These are phyloP conservation scores for Meteorus cinctellus DNA, from an alignment of 2,888 invertebrate genomes.

Conservation along the genomic window DNA sequence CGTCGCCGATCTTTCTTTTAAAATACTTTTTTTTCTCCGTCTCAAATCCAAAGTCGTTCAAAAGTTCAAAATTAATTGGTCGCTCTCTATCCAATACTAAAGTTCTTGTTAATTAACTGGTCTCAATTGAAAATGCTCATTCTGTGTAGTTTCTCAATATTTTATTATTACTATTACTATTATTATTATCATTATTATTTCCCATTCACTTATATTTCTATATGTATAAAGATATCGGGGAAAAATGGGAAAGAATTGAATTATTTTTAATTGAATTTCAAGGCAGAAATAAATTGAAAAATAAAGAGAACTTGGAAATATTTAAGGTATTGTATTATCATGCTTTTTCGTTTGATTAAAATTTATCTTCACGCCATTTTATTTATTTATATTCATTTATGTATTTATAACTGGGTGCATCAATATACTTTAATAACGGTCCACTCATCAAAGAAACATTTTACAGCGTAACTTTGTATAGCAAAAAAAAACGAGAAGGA, in stretches of 20 bases:
- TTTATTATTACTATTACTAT: too few relatives aligned
- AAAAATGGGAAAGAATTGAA: background rate
- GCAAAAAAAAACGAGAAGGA: background rate
- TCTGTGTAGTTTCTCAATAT: background rate
- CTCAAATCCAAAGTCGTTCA: slow-evolving; percentile 11
- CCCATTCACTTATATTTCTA: background rate
- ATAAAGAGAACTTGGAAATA: too few relatives aligned
- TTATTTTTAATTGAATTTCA: background rate
- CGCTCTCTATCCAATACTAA: slow-evolving; percentile 5
- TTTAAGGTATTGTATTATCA: too few relatives aligned
- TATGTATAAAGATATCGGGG: background rate
- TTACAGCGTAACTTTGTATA: background rate
- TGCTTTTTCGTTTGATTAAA: background rate
- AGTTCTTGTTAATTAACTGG: slow-evolving; percentile 30
- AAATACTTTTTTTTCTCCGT: slow-evolving; percentile 29
- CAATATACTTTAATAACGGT: background rate
- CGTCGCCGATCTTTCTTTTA: slow-evolving; percentile 7
- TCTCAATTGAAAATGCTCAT: slow-evolving; percentile 24
- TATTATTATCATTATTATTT: background rate
- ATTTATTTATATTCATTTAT: background rate
- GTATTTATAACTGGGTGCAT: background rate
- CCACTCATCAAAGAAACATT: slow-evolving; percentile 2
- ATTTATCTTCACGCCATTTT: background rate
- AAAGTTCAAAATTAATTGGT: slow-evolving; percentile 33
- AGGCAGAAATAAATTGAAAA: background rate